phyloP scores from a whole-genome alignment of 2,797 vertebrate genomes.

The Cyclopterus lumpus region DNA sequence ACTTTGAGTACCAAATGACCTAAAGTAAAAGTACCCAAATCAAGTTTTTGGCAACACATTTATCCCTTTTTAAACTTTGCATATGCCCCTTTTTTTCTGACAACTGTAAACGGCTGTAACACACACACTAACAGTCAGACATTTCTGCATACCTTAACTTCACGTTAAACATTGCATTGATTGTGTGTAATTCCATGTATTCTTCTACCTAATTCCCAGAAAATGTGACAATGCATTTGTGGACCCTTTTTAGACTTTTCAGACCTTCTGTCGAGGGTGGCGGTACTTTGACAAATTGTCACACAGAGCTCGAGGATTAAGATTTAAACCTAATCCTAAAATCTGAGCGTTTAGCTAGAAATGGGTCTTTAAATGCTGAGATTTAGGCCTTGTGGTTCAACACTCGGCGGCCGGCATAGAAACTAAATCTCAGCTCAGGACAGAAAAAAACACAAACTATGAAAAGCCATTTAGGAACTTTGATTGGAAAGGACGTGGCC shows the following conservation, averaged over 20 bases:
- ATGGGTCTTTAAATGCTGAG: slow-evolving; percentile 31
- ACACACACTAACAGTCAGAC: neutral
- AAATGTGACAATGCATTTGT: neutral
- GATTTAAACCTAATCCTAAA: slow-evolving; percentile 25
- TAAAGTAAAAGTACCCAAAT: neutral
- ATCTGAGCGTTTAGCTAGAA: slow-evolving; percentile 14
- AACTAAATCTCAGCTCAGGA: slow-evolving; percentile 1
- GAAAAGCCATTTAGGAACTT: neutral
- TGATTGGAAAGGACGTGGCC: neutral
- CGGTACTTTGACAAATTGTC: slow-evolving; percentile 6
- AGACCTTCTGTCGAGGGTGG: neutral
- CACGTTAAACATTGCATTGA: neutral
- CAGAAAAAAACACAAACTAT: slow-evolving; percentile 1
- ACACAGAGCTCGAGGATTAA: slow-evolving; percentile 16
- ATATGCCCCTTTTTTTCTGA: neutral
- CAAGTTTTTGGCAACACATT: neutral
- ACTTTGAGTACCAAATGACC: slow-evolving; percentile 34
- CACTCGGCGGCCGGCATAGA: neutral
- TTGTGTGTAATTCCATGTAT: neutral
- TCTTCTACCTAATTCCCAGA: neutral
- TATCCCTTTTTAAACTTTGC: neutral
- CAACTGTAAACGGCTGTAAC: neutral
- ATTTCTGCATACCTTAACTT: neutral
- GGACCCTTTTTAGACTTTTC: neutral
- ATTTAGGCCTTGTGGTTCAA: slow-evolving; percentile 9